These are phyloP conservation scores for Margaritifera margaritifera DNA, from an alignment of 2,888 invertebrate species.

Conservation along the genomic window DNA sequence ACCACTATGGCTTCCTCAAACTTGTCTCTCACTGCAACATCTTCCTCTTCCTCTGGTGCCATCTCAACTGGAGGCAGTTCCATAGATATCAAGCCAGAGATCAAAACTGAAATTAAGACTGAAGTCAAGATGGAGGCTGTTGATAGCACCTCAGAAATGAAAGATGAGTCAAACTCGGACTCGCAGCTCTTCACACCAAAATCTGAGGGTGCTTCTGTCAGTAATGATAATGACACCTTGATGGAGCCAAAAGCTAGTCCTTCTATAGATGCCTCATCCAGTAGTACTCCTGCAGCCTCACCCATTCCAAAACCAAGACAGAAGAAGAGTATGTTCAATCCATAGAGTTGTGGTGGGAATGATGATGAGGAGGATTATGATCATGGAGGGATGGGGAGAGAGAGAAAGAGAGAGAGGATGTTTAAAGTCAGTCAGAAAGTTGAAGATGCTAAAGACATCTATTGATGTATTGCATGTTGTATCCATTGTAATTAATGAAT, in stretches of 20 bases:
- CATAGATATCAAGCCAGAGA: slow-evolving; percentile 50
- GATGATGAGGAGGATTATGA: background rate
- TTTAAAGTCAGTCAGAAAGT: too few species aligned
- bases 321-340: slow-evolving; percentile 45
- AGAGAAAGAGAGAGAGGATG: too few species aligned
- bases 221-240: slow-evolving; percentile 18
- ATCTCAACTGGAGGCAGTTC: slow-evolving; percentile 64
- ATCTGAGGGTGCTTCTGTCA: slow-evolving; percentile 27
- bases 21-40: slow-evolving; percentile 36
- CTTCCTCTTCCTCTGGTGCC: slow-evolving; percentile 62
- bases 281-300: slow-evolving; percentile 33
- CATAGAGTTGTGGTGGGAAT: background rate
- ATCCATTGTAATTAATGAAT: too few species aligned
- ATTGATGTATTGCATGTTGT: too few species aligned
- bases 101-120: slow-evolving; percentile 55
- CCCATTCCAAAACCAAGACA: slow-evolving; percentile 45
- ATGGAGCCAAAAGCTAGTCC: slow-evolving; percentile 39
- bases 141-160: slow-evolving; percentile 20
- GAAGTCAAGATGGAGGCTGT: slow-evolving; percentile 41
- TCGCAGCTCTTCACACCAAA: slow-evolving; percentile 30
- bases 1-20: slow-evolving; percentile 28
- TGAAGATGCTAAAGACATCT: too few species aligned
- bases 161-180: slow-evolving; percentile 28
- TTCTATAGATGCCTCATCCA: slow-evolving; percentile 18
- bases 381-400: too few species aligned